Conservation (phyloP, 37 sponge, comb jelly and placozoan genomes). For the Dysidea cf. avara region DNA sequence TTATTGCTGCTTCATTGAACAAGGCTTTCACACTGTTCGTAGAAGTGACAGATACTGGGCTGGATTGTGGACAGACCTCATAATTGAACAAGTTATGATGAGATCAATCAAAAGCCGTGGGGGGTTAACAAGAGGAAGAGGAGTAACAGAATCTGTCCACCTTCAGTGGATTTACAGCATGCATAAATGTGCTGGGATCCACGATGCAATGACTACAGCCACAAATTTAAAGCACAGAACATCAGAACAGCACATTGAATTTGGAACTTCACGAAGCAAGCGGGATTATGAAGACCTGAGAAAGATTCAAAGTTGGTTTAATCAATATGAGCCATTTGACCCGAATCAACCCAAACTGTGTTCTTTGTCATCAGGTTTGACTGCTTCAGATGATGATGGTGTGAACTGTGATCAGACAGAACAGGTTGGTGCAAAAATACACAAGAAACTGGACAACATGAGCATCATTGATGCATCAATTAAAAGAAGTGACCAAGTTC, state of each 20-base stretch:
- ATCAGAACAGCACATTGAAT: constrained; percentile 21
- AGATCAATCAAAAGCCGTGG: no score
- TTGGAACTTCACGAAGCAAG: constrained; percentile 30
- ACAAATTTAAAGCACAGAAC: constrained; percentile 6
- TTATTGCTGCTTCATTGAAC: constrained; percentile 22
- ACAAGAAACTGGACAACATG: background rate
- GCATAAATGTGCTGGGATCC: no score
- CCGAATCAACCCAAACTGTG: constrained; percentile 9
- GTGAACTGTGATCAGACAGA: constrained; percentile 25
- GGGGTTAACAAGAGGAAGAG: no score
- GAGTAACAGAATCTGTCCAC: constrained; percentile 30
- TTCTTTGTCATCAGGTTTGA: constrained; percentile 19
- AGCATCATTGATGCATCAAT: constrained; percentile 2
- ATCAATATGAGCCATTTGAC: constrained; percentile 34
- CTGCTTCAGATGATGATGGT: constrained; percentile 27
- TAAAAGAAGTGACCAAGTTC: constrained; percentile 26
- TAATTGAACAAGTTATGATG: constrained; percentile 42
- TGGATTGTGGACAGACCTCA: constrained; percentile 37
- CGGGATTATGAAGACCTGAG: constrained; percentile 30
- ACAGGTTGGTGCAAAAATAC: constrained; percentile 13
- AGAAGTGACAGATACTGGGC: constrained; percentile 36
- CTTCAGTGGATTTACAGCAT: constrained; percentile 28
- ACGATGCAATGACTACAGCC: constrained; percentile 38
- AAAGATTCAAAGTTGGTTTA: constrained; percentile 42
- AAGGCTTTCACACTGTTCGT: no score